A percentile compares a stretch with the other conserved stretches of the same genome.
These are phyloP conservation scores for Caenorhabditis japonica DNA, from an alignment of 2,888 invertebrate species.

Conservation along the genomic window DNA sequence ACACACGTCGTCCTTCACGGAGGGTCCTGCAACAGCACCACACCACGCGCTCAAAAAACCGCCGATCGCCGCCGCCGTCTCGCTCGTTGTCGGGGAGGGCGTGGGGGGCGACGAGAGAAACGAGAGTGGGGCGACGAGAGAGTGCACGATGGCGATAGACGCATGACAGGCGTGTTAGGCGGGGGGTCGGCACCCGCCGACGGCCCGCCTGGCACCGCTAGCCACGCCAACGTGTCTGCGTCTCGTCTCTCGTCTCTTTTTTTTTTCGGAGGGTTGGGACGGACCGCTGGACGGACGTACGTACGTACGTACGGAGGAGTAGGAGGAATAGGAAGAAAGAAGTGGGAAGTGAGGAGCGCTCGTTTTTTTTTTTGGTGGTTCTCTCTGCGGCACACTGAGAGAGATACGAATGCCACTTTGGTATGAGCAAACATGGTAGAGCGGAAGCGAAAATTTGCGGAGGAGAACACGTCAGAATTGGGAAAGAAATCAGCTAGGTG, in stretches of 20 bases:
- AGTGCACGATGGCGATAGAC: slow-evolving; percentile 7
- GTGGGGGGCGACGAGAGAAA: slow-evolving; percentile 18
- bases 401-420: slow-evolving; percentile 40
- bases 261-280: not conserved
- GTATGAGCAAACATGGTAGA: slow-evolving; percentile 50
- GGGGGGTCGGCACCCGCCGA: slow-evolving; percentile 47
- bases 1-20: slow-evolving; percentile 32
- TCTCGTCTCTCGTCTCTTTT: slow-evolving; percentile 7
- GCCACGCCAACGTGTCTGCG: slow-evolving; percentile 48
- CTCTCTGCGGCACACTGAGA: slow-evolving; percentile 1
- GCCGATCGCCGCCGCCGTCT: slow-evolving; percentile 29
- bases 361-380: not conserved
- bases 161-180: slow-evolving; percentile 26
- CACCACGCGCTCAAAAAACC: slow-evolving; percentile 36
- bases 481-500: too few species aligned
- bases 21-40: slow-evolving; percentile 10
- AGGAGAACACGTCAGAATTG: not conserved
- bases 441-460: not conserved
- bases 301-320: slow-evolving; percentile 10
- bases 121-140: slow-evolving; percentile 16
- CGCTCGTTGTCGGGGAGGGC: slow-evolving; percentile 17
- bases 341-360: slow-evolving; percentile 6
- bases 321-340: slow-evolving; percentile 1
- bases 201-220: slow-evolving; percentile 56
- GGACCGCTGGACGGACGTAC: slow-evolving; percentile 9